phyloP scores from a whole-genome alignment of 2,797 vertebrate genomes.

The Percopsis omiscomaycus region DNA sequence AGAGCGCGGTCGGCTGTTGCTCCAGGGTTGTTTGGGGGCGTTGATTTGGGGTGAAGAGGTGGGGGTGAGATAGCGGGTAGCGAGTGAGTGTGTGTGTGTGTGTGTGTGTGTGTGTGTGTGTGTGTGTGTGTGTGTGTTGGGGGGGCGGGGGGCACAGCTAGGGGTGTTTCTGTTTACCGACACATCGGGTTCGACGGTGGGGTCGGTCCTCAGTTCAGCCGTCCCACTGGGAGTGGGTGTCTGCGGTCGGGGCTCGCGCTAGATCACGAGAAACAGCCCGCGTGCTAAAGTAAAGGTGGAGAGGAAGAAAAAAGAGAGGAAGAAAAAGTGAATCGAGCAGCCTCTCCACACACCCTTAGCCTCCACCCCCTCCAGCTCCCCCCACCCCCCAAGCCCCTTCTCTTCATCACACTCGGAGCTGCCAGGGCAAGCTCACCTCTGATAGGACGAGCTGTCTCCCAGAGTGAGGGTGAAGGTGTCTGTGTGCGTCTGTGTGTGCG shows the following conservation, averaged over 20 bases:
- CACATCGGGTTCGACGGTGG: constrained; percentile 64
- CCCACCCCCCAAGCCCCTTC: constrained; percentile 21
- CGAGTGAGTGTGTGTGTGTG: constrained; percentile 9
- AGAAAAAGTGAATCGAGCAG: neutral
- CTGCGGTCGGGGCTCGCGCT: constrained; percentile 59
- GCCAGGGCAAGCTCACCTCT: constrained; percentile 37
- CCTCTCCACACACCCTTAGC: neutral
- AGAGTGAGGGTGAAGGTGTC: constrained; percentile 34
- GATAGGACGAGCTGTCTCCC: constrained; percentile 54
- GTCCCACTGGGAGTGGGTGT: constrained; percentile 69
- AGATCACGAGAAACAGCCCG: constrained; percentile 53
- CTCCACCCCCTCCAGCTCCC: constrained; percentile 7
- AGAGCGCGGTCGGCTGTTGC: constrained; percentile 49
- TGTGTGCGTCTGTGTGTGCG: neutral
- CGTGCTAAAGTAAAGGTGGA: constrained; percentile 50
- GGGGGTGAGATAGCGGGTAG: constrained; percentile 24
- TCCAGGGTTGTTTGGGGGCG: constrained; percentile 46
- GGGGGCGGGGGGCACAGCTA: constrained; percentile 48
- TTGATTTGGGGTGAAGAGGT: neutral
- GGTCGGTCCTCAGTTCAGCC: constrained; percentile 63
- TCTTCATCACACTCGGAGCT: constrained; percentile 50
- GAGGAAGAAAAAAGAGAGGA: constrained; percentile 16
- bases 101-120: constrained; percentile 4
- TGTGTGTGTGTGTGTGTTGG: constrained; percentile 9
- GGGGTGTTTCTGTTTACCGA: constrained; percentile 57